A percentile compares a stretch with the other conserved stretches of the same genome.
Evolutionary conservation across 1,140 invertebrate species (phyloP).

Genomic region (Pentalonia nigronervosa): DNA sequence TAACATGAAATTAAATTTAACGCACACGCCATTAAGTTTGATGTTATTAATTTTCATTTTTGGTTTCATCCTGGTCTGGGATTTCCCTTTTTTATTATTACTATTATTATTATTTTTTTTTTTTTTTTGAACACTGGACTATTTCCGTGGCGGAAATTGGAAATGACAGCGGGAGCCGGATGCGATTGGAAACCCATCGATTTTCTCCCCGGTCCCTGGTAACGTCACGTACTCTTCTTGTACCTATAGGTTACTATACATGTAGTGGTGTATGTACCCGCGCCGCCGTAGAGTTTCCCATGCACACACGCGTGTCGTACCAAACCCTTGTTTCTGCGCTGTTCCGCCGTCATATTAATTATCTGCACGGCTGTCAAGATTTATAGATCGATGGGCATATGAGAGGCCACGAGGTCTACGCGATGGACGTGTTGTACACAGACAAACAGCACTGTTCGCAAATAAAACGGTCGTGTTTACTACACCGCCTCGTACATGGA

Average conservation of each 20-base stretch:
- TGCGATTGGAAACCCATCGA: constrained; percentile 56
- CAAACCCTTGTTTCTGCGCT: constrained; percentile 39
- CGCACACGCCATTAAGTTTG: background rate
- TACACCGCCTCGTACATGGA: background rate
- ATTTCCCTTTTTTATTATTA: background rate
- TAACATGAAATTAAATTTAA: constrained; percentile 12
- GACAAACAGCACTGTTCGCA: background rate
- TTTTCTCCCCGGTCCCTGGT: constrained; percentile 50
- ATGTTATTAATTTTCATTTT: constrained; percentile 35
- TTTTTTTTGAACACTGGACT: background rate
- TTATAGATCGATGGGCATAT: constrained; percentile 4
- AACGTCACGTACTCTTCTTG: constrained; percentile 56
- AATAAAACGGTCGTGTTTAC: background rate
- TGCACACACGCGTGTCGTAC: constrained; percentile 25
- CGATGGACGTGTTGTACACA: background rate
- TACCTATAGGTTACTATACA: constrained; percentile 45
- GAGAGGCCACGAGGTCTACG: background rate
- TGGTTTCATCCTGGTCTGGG: background rate
- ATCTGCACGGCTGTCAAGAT: constrained; percentile 53
- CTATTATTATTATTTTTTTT: constrained; percentile 6
- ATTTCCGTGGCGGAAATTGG: constrained; percentile 54
- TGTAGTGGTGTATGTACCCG: background rate
- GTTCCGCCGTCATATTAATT: constrained; percentile 47
- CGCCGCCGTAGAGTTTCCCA: background rate
- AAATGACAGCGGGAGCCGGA: constrained; percentile 56